Conservation (phyloP, 2,797 vertebrate species). For the Allobates femoralis region DNA sequence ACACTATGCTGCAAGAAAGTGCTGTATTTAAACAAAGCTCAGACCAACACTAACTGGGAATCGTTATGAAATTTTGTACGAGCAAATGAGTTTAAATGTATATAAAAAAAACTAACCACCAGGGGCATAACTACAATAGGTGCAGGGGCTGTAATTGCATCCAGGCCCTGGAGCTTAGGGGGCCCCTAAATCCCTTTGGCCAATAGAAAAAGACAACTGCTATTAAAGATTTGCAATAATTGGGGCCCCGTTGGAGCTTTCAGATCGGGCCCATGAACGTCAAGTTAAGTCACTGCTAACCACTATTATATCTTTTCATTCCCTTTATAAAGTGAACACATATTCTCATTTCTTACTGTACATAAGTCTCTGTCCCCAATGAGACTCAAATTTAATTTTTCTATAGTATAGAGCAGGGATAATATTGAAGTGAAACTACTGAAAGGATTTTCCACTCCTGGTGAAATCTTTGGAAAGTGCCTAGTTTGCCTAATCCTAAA, state of each 20-base stretch:
- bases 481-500: too few relatives aligned
- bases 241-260: too few relatives aligned
- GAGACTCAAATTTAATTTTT: background rate
- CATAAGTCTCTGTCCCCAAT: background rate
- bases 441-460: too few relatives aligned
- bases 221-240: too few relatives aligned
- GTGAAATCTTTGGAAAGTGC: too few relatives aligned
- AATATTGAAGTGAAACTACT: background rate
- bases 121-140: too few relatives aligned
- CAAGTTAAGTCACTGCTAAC: too few relatives aligned
- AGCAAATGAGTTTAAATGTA: background rate
- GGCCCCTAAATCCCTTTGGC: too few relatives aligned
- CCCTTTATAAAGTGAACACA: background rate
- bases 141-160: too few relatives aligned
- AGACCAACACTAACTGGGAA: conserved; percentile 20
- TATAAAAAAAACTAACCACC: background rate
- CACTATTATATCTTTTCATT: background rate
- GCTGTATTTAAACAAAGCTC: conserved; percentile 45
- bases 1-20: conserved; percentile 45
- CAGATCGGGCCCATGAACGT: too few relatives aligned
- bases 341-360: background rate
- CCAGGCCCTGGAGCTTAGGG: too few relatives aligned
- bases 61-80: background rate
- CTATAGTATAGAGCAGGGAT: background rate
- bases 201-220: too few relatives aligned